Evolutionary conservation across 2,888 invertebrate species (phyloP), one percentile per base, ranked within the genome.

Genomic region (Pyrochroa serraticornis): DNA sequence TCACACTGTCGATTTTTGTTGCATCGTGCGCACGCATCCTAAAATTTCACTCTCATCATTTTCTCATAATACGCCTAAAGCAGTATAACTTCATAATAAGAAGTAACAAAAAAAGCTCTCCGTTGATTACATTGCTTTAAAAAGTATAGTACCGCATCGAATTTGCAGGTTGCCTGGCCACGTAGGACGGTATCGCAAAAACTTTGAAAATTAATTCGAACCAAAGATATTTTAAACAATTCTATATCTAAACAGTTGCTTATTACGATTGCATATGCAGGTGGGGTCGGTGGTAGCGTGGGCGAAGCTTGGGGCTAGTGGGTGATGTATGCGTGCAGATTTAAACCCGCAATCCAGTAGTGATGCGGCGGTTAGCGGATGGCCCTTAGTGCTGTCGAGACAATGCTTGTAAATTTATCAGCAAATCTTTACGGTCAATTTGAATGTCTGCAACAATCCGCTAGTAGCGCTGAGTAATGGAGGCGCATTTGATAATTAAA

Each of bases 401-500:
- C 71, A 73, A 71, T 70, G 68, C 62, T 66, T 62, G 68, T 69
- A 72, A 73, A 75, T 75, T 73, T 74, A 75, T 75, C 75, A 76
- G 72, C 60, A 70, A 71, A 76, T 75, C 73, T 74, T 65, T 64
- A 71, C 72, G 76, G 76, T 75, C 76, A 76, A 76, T 76, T 74
- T 73, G 69, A 74, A 70, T 67, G 73, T 74, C 75, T 72, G 61
- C 64, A 72, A 72, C 75, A 74, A 75, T 75, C 71, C 75, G 65
- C 66, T 72, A 71, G 66, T 72, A 67, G 68, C 67, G 62, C 65
- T 71, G 69, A 75, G 71, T 74, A 77, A 76, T 75, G 75, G 73
- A 71, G 68, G 71, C 72, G 70, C 75, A 72, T 76, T 75, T 75
- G 72, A 76, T 76, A 77, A 76, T 77, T 75, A 75, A 76, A 76